Base-by-base conservation (phyloP, 2,113 vertebrate genomes). In the Aramus guarauna region DNA sequence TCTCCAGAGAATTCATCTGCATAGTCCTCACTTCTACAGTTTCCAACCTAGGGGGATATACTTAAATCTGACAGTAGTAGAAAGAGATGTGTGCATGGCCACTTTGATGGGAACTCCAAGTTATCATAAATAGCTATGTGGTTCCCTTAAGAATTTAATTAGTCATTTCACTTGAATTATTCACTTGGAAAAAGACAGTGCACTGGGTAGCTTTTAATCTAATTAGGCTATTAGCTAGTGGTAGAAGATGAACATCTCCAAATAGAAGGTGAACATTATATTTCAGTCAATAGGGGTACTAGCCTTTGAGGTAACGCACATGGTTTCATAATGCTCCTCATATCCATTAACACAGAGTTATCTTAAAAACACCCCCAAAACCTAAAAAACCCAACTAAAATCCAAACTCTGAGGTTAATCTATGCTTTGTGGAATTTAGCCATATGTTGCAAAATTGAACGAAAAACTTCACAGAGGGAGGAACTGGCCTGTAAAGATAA, bases 121-220 rank as follows among this genome's bases (percentile, higher is more conserved):
- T 92, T n/a, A 81, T 79, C 23, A 83, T 56, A 90, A 78, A 77
- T 48, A 63, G 45, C 45, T 64, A 23, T 88, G 56, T 94, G 48
- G 26, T 56, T 96, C 93, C 90, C 95, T 21, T 16, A 59, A 94
- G 92, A 94, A 85, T 83, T 88, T 74, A 96, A 95, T 91, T 92
- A 91, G 93, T 93, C 36, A 96, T 97, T 97, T 94, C 73, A 64
- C 56, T 88, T 95, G 68, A 97, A 96, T 96, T 97, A 97, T 96
- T 97, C 96, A 97, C 91, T 83, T 89, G 96, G 92, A 97, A 83
- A 93, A 93, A 95, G 76, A 75, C 32, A 45, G 66, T 94, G 63
- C 34, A 52, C 87, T 86, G 82, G 80, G 45, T 86, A 95, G 91
- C 82, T 97, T 95, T 97, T 96, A 97, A 94, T 93, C 75, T 97